Base-by-base conservation (phyloP, 2,888 invertebrate species). In the Drosophila setosimentum region DNA sequence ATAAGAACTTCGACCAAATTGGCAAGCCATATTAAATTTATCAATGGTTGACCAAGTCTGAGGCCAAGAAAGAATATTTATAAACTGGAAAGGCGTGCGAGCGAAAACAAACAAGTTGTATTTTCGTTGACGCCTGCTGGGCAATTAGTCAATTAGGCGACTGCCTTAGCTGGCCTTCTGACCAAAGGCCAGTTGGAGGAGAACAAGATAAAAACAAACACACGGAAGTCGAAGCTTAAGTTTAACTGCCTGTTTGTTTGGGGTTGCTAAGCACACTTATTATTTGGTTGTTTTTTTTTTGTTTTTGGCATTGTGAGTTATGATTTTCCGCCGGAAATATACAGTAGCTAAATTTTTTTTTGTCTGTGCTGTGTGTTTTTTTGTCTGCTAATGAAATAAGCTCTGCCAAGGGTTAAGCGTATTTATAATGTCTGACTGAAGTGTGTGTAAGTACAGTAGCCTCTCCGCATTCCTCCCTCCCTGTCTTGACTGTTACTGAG, bases 251-350 rank as follows among this genome's bases (percentile, higher is more conserved):
- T 77, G 71, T 63, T 65, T 75, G 63, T 76, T 51, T 58, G 67
- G 78, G 78, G 67, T 76, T 65, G 60, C 49, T 70, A 35, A 21
- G 29, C 51, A 45, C 58, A 48, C 18, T 33, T 11, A 27, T 55
- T 53, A 21, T 18, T 35, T 40, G 69, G 73, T 59, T 18, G 21
- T 60, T 53, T 33, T 33, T 54, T 58, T 57, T 45, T 32, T 62
- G 74, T 66, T 64, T 75, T 78, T 63, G 59, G 42, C 70, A n/a
- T 50, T 68, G 84, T 92, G 91, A 92, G 80, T 92, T 92, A 91
- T 92, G 92, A 92, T 92, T 91, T 92, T 86, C 92, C 91, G 92
- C 80, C 92, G 91, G 91, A 92, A 91, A 83, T 87, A 87, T 82
- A 88, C 90, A 80, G 69, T 79, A 78, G 86, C 82, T 82, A 76